Percentiles rank a stretch among this genome's conserved stretches.
Conservation (phyloP, 2,797 vertebrate genomes). For the Echeneis naucrates region DNA sequence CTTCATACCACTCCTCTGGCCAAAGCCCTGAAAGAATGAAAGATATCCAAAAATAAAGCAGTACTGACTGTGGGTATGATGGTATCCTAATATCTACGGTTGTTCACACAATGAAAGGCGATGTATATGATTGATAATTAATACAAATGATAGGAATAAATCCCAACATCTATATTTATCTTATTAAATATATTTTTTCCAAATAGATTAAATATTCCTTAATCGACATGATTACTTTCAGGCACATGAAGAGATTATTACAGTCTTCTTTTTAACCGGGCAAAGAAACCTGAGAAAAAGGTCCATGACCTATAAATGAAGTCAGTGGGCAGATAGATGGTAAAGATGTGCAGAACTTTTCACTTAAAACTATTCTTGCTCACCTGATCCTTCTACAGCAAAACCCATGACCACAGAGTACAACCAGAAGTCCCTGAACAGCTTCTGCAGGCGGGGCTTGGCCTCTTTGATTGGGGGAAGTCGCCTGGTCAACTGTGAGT, state of each 20-base stretch:
- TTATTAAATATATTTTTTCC: neutral
- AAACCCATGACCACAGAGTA: conserved; percentile 99
- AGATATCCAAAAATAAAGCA: neutral
- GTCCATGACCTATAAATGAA: neutral
- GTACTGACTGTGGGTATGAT: neutral
- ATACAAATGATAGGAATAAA: neutral
- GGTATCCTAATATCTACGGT: neutral
- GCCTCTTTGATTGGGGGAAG: conserved; percentile 96
- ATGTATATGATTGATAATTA: neutral
- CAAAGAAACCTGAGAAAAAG: neutral
- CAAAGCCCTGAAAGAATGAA: conserved; percentile 88
- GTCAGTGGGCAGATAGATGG: neutral
- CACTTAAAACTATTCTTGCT: conserved; percentile 6
- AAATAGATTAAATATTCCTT: neutral
- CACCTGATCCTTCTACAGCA: conserved; percentile 97
- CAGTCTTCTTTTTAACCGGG: neutral
- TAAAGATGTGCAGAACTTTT: neutral
- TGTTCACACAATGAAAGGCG: neutral
- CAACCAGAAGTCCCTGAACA: conserved; percentile 98
- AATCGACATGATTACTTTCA: neutral
- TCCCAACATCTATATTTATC: neutral
- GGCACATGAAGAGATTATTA: neutral
- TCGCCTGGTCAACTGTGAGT: conserved; percentile 89
- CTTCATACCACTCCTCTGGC: conserved; percentile 99
- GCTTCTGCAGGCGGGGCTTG: conserved; percentile 96